Conservation (phyloP, 2,797 vertebrate genomes). For the Cyprinodon diabolis region DNA sequence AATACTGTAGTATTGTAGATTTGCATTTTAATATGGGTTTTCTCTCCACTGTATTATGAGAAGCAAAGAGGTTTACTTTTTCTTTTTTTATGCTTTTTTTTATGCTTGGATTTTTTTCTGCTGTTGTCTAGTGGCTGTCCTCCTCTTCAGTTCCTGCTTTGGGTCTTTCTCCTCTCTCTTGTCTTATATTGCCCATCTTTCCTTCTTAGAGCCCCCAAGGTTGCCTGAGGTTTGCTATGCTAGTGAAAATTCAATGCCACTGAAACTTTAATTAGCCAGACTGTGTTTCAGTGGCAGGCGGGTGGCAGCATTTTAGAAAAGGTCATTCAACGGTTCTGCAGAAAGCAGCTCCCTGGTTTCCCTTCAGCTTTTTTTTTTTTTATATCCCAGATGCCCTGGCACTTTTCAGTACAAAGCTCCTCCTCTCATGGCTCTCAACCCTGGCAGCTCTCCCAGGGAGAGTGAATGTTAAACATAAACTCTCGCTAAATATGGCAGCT, state of each 20-base stretch:
- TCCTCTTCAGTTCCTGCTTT: constrained; percentile 34
- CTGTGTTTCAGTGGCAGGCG: constrained; percentile 69
- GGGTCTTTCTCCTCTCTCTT: constrained; percentile 9
- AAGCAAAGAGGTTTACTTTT: constrained; percentile 34
- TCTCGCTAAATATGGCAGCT: constrained; percentile 26
- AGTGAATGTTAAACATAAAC: constrained; percentile 41
- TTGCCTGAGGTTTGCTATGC: constrained; percentile 74
- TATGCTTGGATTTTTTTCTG: constrained; percentile 33
- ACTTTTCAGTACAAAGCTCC: constrained; percentile 38
- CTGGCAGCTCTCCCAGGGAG: constrained; percentile 27
- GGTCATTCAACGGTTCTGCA: constrained; percentile 70
- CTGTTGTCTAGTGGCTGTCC: constrained; percentile 57
- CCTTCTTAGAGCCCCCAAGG: constrained; percentile 63
- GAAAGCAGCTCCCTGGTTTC: constrained; percentile 56
- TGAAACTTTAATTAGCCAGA: constrained; percentile 79
- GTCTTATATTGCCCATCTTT: constrained; percentile 37
- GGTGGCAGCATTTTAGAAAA: constrained; percentile 73
- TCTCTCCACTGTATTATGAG: constrained; percentile 30
- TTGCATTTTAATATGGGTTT: constrained; percentile 56
- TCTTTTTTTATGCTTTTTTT: constrained; percentile 23
- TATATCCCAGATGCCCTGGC: constrained; percentile 24
- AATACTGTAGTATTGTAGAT: constrained; percentile 43
- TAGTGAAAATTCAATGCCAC: constrained; percentile 76
- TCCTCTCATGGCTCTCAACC: constrained; percentile 31
- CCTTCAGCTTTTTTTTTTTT: constrained; percentile 41